Conservation (phyloP, 2,888 invertebrate species). For the Peribatodes rhomboidaria region DNA sequence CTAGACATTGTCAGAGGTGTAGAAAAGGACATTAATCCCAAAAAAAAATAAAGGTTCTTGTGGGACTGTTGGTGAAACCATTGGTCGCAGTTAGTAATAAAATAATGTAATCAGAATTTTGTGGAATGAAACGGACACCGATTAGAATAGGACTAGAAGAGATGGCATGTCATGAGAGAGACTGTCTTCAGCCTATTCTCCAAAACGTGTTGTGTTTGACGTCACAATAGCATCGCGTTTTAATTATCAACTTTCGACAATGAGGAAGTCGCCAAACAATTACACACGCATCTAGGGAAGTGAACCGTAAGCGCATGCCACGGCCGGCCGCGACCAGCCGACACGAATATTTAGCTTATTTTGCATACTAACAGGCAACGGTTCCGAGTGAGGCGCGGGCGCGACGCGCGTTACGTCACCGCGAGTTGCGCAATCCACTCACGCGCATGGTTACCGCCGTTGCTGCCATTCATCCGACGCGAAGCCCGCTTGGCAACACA, state of each 20-base stretch:
- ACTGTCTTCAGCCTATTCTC: neutral
- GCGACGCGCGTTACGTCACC: conserved; percentile 78
- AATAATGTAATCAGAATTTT: too few relatives aligned
- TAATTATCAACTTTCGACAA: conserved; percentile 41
- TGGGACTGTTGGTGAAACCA: too few relatives aligned
- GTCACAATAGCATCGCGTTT: conserved; percentile 23
- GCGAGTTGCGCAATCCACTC: conserved; percentile 71
- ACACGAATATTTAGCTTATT: conserved; percentile 77
- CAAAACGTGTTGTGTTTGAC: conserved; percentile 2
- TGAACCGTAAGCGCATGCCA: conserved; percentile 70
- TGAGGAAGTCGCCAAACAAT: conserved; percentile 52
- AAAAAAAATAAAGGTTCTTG: too few relatives aligned
- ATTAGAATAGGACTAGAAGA: too few relatives aligned
- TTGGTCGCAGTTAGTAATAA: too few relatives aligned
- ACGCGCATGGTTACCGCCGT: conserved; percentile 65
- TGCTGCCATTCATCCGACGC: conserved; percentile 77
- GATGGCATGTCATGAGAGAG: too few relatives aligned
- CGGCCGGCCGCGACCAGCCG: conserved; percentile 56
- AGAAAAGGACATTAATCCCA: too few relatives aligned
- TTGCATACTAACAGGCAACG: conserved; percentile 79
- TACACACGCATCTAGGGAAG: conserved; percentile 54
- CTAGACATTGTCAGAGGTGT: too few relatives aligned
- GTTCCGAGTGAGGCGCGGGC: conserved; percentile 53
- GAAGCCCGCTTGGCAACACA: conserved; percentile 72
- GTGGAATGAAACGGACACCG: too few relatives aligned